Base-by-base conservation (phyloP, 2,888 invertebrate genomes). In the Autographa pulchrina region DNA sequence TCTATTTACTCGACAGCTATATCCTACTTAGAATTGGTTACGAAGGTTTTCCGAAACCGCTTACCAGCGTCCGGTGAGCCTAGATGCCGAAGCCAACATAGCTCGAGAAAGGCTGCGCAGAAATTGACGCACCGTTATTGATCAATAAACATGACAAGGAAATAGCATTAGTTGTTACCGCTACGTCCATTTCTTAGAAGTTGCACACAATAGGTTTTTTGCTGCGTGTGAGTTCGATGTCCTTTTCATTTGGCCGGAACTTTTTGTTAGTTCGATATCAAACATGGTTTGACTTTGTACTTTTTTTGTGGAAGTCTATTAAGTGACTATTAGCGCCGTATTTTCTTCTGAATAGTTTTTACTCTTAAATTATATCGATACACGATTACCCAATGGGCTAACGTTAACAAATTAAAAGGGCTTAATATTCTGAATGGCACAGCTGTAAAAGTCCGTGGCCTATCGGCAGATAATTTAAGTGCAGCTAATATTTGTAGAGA, bases 221-320 rank as follows among this genome's bases (percentile, higher is more conserved):
- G 38, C 70, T 25, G 48, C 18, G 74, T 61, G 32, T 52, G 63
- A 63, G 78, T 66, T 77, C 78, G 65, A 43, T 54, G 78, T n/a
- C 78, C 78, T 52, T 32, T 25, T 25, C 16, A 56, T 77, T 74
- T 66, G 38, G 5, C n/a, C 48, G 62, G 52, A 35, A 52, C 11
- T 56, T 35, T 64, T 62, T 20, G 14, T 14, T 71, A 25, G 58
- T 76, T 77, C 73, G 65, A 77, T 73, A 59, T 56, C 68, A 64
- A 62, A 43, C 38, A 41, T 52, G 31, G 61, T 62, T 64, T 38
- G 35, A 61, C 56, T 56, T 41, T 63, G 38, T 31, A 52, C 7
- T 56, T 71, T 70, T n/a, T 72, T 62, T 35, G 13, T 58, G 61
- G 14, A 25, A 14, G n/a, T 16, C 35, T 60, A 31, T 14, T 35